Base-by-base conservation (phyloP, 2,113 vertebrate genomes). In the Myxocyprinus asiaticus region DNA sequence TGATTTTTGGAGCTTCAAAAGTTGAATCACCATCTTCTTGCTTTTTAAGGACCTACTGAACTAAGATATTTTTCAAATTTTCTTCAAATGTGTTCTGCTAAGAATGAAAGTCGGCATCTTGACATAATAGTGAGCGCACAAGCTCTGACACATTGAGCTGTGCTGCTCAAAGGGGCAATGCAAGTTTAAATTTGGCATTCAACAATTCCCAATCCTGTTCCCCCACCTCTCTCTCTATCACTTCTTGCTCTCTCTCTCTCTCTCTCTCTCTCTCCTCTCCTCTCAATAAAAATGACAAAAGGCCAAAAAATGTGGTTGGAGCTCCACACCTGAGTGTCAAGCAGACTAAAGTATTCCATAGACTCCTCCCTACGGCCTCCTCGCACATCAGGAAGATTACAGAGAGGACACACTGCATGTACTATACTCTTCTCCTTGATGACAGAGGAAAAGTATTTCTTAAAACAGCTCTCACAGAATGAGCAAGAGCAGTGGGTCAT, bases 401-500 rank as follows among this genome's bases (percentile, higher is more conserved):
- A 94, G 64, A 93, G 87, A 7, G 93, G 93, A 81, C 93, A 94
- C 7, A 91, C 89, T 22, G 91, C 87, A 65, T 89, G 85, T 1
- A 88, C 82, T 3, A 94, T 83, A 73, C 84, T 92, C 56, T 91
- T 92, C 81, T 94, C 93, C 77, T 90, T 92, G 71, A 94, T 94
- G 73, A 90, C 90, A 0, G 87, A 77, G 0, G 89, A 89, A 85
- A 94, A 94, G 74, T 90, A 94, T 0, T 84, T 58, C 62, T 85
- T 91, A 64, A 94, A 94, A 69, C 93, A 94, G 8, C 44, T 75
- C 81, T 92, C 88, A 83, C 93, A 94, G 85, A 94, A 86, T 8
- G 90, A 88, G 50, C 93, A 94, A 51, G 81, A 87, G 82, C 93
- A 94, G 86, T 94, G 92, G 1, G 91, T 93, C 93, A 94, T 94